phyloP scores from a whole-genome alignment of 2,888 invertebrate genomes.

The Mimas tiliae region DNA sequence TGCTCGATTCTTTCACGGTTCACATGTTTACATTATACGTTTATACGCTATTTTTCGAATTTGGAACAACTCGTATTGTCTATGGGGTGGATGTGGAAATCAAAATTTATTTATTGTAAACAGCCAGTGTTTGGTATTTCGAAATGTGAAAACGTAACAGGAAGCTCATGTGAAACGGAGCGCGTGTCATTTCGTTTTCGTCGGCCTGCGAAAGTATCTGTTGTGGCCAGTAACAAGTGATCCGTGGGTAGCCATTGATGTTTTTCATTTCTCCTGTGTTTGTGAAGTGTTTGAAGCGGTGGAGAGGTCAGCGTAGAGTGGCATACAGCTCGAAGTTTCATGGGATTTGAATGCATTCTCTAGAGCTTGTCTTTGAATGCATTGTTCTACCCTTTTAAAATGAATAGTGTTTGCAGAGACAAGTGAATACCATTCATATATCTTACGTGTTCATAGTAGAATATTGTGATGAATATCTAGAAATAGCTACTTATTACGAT shows the following conservation, averaged over 20 bases:
- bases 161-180: conserved; percentile 56
- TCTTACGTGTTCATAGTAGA: not conserved
- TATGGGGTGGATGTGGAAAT: conserved; percentile 9
- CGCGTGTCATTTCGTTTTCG: conserved; percentile 55
- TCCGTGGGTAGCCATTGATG: conserved; percentile 35
- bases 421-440: not conserved
- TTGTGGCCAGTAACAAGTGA: conserved; percentile 44
- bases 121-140: conserved; percentile 38
- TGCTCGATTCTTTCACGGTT: conserved; percentile 63
- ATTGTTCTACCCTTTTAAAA: conserved; percentile 18
- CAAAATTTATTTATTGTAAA: conserved; percentile 9
- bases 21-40: conserved; percentile 39
- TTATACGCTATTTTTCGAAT: conserved; percentile 24
- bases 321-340: conserved; percentile 38
- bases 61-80: conserved; percentile 28
- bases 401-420: conserved; percentile 13
- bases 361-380: conserved; percentile 31
- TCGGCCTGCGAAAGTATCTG: conserved; percentile 54
- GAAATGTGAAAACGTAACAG: conserved; percentile 51
- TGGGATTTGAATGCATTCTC: conserved; percentile 45
- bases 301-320: conserved; percentile 39
- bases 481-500: not conserved
- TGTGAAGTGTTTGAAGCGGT: conserved; percentile 4
- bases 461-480: not conserved
- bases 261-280: conserved; percentile 28